Evolutionary conservation across 2,797 vertebrate species (phyloP), one percentile per base, ranked within the genome.

Genomic region (Sphenodon punctatus): DNA sequence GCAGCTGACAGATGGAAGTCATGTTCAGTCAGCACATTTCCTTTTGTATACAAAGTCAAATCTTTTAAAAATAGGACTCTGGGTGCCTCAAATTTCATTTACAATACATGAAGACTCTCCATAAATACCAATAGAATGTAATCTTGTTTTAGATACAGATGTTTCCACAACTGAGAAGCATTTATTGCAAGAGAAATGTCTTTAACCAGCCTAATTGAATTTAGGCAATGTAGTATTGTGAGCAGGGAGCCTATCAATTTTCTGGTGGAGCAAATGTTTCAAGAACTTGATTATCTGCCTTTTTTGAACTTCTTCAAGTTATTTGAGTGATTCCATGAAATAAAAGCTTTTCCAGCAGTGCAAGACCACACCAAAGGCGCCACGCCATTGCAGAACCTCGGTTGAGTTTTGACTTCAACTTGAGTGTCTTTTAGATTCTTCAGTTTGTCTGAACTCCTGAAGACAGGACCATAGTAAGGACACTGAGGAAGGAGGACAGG

Each of bases 161-260:
- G 73, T 90, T 87, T 89, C 67, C 80, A 81, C 80, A 78, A 67
- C 0, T 69, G 58, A 75, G 61, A 77, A 86, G 15, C 13, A 56
- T 75, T 88, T 89, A 56, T 61, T 76, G 53, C 20, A 81, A 82
- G 73, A 92, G 80, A 83, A 91, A 89, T 85, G 41, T 45, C 38
- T 88, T 86, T 81, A 89, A 89, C 67, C n/a, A 67, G 69, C 36
- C 15, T 81, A 88, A 90, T 90, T 88, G n/a, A 68, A 75, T 88
- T 81, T 76, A 79, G 58, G 41, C 6, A 60, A 6, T 71, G 42
- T 64, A 34, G 60, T 67, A 60, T 67, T 56, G 23, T 60, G 51
- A 78, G 82, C 53, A 83, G 65, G 88, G 79, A 83, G 38, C 5
- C 3, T 55, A 85, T 75, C 68, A 75, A 45, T 67, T 84, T 78